Conservation (phyloP, 1,140 invertebrate species). For the Berghia stephanieae region DNA sequence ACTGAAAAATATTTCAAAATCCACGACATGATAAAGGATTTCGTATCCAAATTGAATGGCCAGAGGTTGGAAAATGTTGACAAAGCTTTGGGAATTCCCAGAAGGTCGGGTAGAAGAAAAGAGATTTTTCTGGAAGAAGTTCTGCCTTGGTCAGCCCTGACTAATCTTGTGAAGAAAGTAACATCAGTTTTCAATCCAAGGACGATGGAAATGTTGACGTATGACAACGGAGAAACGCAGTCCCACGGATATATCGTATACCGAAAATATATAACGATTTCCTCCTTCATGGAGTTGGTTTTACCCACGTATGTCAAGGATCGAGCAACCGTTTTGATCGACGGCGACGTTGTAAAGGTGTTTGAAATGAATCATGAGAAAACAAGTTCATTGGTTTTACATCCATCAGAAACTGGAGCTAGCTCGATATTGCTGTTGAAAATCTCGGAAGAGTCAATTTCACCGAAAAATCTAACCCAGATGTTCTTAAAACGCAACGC, state of each 20-base stretch:
- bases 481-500: slow-evolving; percentile 61
- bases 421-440: slow-evolving; percentile 72
- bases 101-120: not conserved
- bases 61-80: not conserved
- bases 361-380: not conserved
- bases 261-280: slow-evolving; percentile 51
- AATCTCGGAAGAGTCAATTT: slow-evolving; percentile 73
- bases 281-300: slow-evolving; percentile 49
- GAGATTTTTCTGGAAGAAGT: not conserved
- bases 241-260: slow-evolving; percentile 73
- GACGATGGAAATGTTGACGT: slow-evolving; percentile 72
- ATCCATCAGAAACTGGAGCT: slow-evolving; percentile 22
- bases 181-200: slow-evolving; percentile 32
- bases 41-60: slow-evolving; percentile 23
- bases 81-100: not conserved
- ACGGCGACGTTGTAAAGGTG: not conserved
- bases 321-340: slow-evolving; percentile 56
- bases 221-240: slow-evolving; percentile 71
- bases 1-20: slow-evolving; percentile 65
- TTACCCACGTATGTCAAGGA: slow-evolving; percentile 70
- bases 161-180: slow-evolving; percentile 14
- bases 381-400: not conserved
- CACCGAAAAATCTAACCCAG: slow-evolving; percentile 53
- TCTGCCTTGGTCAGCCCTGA: not conserved
- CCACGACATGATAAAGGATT: slow-evolving; percentile 57